These are phyloP conservation scores for Tryphoninae sp. DNA, from an alignment of 2,888 invertebrate species.

Conservation along the genomic window DNA sequence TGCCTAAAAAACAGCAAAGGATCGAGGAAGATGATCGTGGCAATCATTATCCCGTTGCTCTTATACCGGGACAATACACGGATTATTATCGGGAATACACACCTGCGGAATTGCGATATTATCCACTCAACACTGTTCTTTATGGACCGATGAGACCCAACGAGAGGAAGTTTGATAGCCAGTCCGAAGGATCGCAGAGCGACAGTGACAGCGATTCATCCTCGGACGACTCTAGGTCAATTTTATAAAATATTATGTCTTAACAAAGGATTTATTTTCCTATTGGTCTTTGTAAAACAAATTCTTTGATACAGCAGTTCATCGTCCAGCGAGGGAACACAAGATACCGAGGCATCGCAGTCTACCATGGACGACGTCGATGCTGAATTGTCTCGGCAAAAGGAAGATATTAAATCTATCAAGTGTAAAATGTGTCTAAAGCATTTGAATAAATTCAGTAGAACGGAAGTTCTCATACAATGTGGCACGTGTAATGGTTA, in stretches of 20 bases:
- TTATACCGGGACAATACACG: conserved; percentile 98
- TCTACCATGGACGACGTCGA: conserved; percentile 80
- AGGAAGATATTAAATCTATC: conserved; percentile 75
- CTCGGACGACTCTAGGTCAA: conserved; percentile 82
- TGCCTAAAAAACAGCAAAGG: conserved; percentile 85
- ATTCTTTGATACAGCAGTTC: conserved; percentile 73
- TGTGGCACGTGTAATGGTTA: conserved; percentile 85
- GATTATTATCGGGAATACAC: conserved; percentile 92
- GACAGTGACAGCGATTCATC: conserved; percentile 80
- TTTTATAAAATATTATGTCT: background rate
- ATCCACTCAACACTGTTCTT: conserved; percentile 95
- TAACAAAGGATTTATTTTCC: background rate
- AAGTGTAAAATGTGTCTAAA: conserved; percentile 83
- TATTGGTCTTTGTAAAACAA: conserved; percentile 46
- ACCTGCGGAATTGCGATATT: conserved; percentile 92
- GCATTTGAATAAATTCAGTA: conserved; percentile 81
- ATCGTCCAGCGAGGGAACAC: conserved; percentile 81
- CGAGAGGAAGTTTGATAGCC: conserved; percentile 81
- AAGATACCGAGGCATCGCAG: conserved; percentile 80
- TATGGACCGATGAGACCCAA: conserved; percentile 84
- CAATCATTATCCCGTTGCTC: conserved; percentile 93
- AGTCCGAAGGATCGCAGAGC: conserved; percentile 83
- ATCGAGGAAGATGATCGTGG: conserved; percentile 83
- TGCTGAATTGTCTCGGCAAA: conserved; percentile 77
- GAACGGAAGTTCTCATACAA: conserved; percentile 83